Evolutionary conservation across 37 sponge, comb jelly and placozoan species (phyloP), one percentile per base, ranked within the genome.

Genomic region (Dysidea cf. avara): DNA sequence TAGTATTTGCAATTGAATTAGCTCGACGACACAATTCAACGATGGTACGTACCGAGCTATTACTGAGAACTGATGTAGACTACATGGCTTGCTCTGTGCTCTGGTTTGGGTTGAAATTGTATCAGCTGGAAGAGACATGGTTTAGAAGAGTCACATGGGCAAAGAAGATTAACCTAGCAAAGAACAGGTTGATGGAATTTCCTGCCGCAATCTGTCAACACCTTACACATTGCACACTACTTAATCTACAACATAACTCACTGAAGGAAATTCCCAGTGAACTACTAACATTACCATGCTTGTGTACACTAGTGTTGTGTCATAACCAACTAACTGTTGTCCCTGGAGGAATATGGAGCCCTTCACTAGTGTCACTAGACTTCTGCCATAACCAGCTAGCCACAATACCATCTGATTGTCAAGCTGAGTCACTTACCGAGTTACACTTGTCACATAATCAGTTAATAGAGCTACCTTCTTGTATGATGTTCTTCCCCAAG

Each of bases 1-100:
- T 87, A 0, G 81, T 81, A 12, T 87, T 90, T n/a, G 82, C 91
- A 18, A 86, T 91, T n/a, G 87, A 91, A 37, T 63, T 91, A 40
- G 92, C 86, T 31, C 77, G 83, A 26, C 56, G 87, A 0, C 38
- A 59, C n/a, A 57, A 83, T 3, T 47, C 81, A 18, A 30, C 39
- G 1, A 36, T 9, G 25, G 84, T 83, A 24, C 55, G n/a, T 1
- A 74, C 82, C 37, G 87, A 91, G 57, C 77, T 91, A 24, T 77
- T 91, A 35, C 68, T 91, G 53, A 66, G 79, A 24, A 91, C 92
- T 16, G 87, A 91, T 53, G 83, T 86, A 7, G 80, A 82, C 49
- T 54, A 70, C 36, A 76, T 78, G 30, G 76, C 74, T 12, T 75
- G 80, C 24, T 43, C 68, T 9, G 92, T 84, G 9, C 64, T 74